Evolutionary conservation across 2,113 vertebrate species (phyloP).

Genomic region (Piaya cayana): DNA sequence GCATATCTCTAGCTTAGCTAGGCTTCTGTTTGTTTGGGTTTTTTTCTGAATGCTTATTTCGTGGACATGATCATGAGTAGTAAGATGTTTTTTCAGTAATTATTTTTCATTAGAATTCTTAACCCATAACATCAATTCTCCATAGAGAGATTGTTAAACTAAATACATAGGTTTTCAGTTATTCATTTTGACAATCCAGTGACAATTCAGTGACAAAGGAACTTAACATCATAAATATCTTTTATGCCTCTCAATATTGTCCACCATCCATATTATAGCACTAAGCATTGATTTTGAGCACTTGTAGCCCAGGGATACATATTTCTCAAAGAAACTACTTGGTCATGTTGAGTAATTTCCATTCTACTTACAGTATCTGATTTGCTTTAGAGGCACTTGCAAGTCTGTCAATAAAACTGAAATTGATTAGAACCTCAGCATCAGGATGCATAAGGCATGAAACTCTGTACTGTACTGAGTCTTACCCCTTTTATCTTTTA

Average conservation of each 20-base stretch:
- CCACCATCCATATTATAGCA: background rate
- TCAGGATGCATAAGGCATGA: slow-evolving; percentile 4
- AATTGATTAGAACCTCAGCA: slow-evolving; percentile 39
- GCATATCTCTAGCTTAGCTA: background rate
- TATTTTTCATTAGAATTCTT: background rate
- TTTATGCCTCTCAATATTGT: background rate
- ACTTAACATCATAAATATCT: slow-evolving; percentile 20
- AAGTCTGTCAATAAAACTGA: slow-evolving; percentile 26
- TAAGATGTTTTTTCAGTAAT: background rate
- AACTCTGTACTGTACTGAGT: background rate
- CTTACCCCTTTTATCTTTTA: slow-evolving; percentile 7
- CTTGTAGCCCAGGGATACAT: slow-evolving; percentile 11
- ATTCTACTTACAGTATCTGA: slow-evolving; percentile 36
- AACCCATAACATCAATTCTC: background rate
- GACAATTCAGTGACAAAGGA: slow-evolving; percentile 40
- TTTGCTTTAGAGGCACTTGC: slow-evolving; percentile 48
- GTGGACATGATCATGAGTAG: background rate
- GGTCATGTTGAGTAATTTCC: slow-evolving; percentile 29
- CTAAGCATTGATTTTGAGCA: slow-evolving; percentile 20
- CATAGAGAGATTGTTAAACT: background rate
- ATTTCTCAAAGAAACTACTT: slow-evolving; percentile 45
- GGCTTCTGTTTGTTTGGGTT: too few species aligned
- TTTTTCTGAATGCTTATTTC: background rate
- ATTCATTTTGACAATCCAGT: slow-evolving; percentile 9
- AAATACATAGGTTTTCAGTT: background rate